phyloP scores from a whole-genome alignment of 2,888 invertebrate species.

The Amphipoea lucens region DNA sequence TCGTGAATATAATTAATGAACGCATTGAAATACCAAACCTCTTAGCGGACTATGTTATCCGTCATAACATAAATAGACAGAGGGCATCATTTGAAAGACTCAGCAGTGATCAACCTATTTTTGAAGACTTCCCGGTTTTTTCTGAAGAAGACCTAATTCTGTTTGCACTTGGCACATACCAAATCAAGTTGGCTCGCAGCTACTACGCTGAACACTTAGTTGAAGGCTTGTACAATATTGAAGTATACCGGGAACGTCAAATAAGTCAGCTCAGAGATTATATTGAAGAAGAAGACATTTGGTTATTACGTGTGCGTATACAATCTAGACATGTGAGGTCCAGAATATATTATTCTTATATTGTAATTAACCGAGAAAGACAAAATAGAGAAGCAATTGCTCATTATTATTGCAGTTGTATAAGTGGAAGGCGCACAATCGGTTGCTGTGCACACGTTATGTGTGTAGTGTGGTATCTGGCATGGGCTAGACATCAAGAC shows the following conservation, averaged over 20 bases:
- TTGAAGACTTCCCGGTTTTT: neutral
- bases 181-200: neutral
- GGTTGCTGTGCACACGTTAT: no score
- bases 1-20: no score
- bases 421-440: neutral
- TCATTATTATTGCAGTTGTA: neutral
- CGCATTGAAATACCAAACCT: no score
- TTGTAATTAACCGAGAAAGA: neutral
- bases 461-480: no score
- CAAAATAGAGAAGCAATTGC: constrained; percentile 1
- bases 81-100: no score
- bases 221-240: neutral
- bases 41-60: no score
- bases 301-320: neutral
- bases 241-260: neutral
- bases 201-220: neutral
- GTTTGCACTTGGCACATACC: neutral
- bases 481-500: no score
- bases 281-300: neutral
- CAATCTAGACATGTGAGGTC: neutral
- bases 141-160: neutral
- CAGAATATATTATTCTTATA: constrained; percentile 2
- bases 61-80: no score
- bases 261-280: neutral
- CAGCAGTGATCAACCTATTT: neutral